phyloP scores from a whole-genome alignment of 1,140 invertebrate genomes.

The Metaphire vulgaris region DNA sequence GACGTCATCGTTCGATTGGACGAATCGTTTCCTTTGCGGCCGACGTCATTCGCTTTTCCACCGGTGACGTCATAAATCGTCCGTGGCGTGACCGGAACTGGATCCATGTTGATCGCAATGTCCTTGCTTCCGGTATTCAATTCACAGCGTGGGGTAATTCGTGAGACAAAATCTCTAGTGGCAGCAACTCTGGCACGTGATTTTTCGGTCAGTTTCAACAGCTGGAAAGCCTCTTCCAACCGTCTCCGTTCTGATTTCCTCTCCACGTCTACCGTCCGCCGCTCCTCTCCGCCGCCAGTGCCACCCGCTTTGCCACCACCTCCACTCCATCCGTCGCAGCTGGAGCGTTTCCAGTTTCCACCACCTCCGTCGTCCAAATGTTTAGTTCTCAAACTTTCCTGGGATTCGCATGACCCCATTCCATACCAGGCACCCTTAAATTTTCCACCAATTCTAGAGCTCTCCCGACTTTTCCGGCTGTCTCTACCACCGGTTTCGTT shows the following conservation, averaged over 20 bases:
- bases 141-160: not conserved
- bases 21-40: not conserved
- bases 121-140: not conserved
- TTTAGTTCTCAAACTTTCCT: too few relatives aligned
- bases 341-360: too few relatives aligned
- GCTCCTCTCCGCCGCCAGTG: not conserved
- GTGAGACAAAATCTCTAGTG: not conserved
- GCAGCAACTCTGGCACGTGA: not conserved
- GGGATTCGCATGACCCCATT: too few relatives aligned
- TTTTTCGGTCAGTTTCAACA: not conserved
- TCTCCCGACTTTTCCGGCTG: not conserved
- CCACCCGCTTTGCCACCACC: not conserved
- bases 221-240: not conserved
- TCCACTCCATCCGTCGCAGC: not conserved
- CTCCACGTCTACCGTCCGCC: not conserved
- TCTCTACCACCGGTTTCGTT: not conserved
- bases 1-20: not conserved
- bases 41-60: not conserved
- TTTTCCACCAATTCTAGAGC: too few relatives aligned
- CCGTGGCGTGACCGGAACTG: not conserved
- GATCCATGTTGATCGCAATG: not conserved
- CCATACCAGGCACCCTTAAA: too few relatives aligned
- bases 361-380: too few relatives aligned
- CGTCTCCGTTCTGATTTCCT: not conserved
- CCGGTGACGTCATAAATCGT: not conserved